Base-by-base conservation (phyloP, 1,140 invertebrate species). In the Akabosia matsudoensis region DNA sequence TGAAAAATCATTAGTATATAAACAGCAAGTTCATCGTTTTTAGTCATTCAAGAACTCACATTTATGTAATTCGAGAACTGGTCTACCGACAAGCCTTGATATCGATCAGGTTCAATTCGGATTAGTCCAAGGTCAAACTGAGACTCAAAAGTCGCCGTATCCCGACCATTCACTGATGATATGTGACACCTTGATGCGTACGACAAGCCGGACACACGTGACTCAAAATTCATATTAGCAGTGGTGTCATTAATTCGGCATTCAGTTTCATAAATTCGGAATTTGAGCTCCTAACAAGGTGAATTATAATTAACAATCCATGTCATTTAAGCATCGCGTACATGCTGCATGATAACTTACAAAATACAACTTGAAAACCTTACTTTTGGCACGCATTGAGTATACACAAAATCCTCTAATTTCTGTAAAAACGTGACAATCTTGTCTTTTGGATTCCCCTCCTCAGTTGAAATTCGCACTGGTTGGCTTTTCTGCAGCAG, bases 41-140 rank as follows among this genome's bases (percentile, higher is more conserved):
- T 30, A 31, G 54, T 74, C 4, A 26, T 33, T 67, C 18, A 33
- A 14, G 22, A 31, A 71, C 45, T 45, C 76, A 81, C 80, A 18
- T 79, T 81, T 26, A 81, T 76, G 37, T 81, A 81, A 72, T 81
- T 81, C 18, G 80, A 79, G 33, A 81, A 81, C 30, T 81, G 80
- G 37, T 81, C 80, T 4, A 81, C 75, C n/a, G 76, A 81, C 26
- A 81, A 74, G 31, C 61, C 76, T 74, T 81, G 80, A 71, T 79
- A 54, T 18, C 70, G 75, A 70, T 81, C 80, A 10, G 80, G 76
- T 71, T 81, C 80, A 70, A 81, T 81, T 28, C 80, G 61, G n/a
- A 81, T 79, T 0, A 81, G 71, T 16, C 80, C 80, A 4, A 81
- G 54, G 71, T 81, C 77, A 26, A 81, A 74, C 34, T 79, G 78